phyloP scores from a whole-genome alignment of 1,140 invertebrate genomes.

The Atopsyche davidsoni region DNA sequence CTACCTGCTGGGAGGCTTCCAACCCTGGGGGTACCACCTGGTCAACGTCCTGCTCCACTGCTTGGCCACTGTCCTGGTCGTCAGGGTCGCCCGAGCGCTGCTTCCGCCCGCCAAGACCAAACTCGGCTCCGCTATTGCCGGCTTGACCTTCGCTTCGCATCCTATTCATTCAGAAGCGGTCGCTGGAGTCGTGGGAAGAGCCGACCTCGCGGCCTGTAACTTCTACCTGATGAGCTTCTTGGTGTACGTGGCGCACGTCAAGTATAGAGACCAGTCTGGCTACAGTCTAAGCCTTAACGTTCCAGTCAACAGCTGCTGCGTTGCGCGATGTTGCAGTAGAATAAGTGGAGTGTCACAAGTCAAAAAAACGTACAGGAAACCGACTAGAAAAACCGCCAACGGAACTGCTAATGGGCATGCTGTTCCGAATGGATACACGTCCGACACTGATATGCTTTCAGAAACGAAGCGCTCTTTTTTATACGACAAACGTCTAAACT shows the following conservation, averaged over 20 bases:
- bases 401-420: slow-evolving; percentile 22
- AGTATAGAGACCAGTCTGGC: slow-evolving; percentile 44
- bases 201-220: slow-evolving; percentile 86
- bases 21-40: slow-evolving; percentile 87
- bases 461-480: slow-evolving; percentile 21
- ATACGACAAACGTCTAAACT: slow-evolving; percentile 18
- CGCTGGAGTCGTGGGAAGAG: slow-evolving; percentile 91
- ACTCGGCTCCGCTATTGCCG: slow-evolving; percentile 67
- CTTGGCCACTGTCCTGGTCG: slow-evolving; percentile 72
- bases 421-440: slow-evolving; percentile 20
- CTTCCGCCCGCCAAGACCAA: slow-evolving; percentile 54
- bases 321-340: slow-evolving; percentile 21
- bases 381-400: slow-evolving; percentile 8
- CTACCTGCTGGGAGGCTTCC: slow-evolving; percentile 78
- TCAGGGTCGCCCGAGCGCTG: slow-evolving; percentile 60
- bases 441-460: slow-evolving; percentile 18
- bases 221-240: slow-evolving; percentile 86
- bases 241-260: slow-evolving; percentile 63
- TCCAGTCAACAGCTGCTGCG: slow-evolving; percentile 22
- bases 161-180: slow-evolving; percentile 96
- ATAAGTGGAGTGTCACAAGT: slow-evolving; percentile 21
- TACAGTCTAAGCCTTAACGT: slow-evolving; percentile 11
- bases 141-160: slow-evolving; percentile 88
- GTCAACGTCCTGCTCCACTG: slow-evolving; percentile 84
- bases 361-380: slow-evolving; percentile 26